Evolutionary conservation across 2,888 invertebrate genomes (phyloP).

Genomic region (Ichneumoninae sp.): DNA sequence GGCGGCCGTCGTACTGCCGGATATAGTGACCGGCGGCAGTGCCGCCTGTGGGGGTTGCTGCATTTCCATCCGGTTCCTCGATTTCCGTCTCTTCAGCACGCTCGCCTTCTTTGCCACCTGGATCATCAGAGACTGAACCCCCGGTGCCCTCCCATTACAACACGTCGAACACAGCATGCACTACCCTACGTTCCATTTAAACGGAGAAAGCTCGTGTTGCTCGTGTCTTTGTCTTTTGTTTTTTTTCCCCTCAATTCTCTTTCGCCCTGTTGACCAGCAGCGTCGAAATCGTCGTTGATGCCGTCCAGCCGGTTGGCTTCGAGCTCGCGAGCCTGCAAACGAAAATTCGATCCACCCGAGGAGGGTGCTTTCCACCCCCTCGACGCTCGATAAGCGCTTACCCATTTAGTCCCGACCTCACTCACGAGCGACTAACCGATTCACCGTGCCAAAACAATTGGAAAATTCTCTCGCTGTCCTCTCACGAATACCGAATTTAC

Average conservation of each 20-base stretch:
- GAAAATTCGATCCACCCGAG: slow-evolving; percentile 54
- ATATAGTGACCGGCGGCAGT: slow-evolving; percentile 73
- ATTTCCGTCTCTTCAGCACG: slow-evolving; percentile 89
- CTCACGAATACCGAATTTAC: background rate
- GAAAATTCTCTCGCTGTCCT: slow-evolving; percentile 31
- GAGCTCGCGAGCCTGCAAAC: slow-evolving; percentile 48
- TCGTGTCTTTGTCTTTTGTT: background rate
- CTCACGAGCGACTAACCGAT: slow-evolving; percentile 25
- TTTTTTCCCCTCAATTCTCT: slow-evolving; percentile 7
- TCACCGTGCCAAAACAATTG: slow-evolving; percentile 36
- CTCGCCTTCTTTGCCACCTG: slow-evolving; percentile 91
- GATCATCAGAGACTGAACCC: slow-evolving; percentile 89
- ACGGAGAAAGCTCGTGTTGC: slow-evolving; percentile 31
- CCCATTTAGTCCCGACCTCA: slow-evolving; percentile 18
- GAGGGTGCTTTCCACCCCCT: slow-evolving; percentile 57
- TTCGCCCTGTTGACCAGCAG: slow-evolving; percentile 54
- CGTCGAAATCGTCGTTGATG: slow-evolving; percentile 60
- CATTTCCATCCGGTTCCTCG: slow-evolving; percentile 88
- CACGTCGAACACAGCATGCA: slow-evolving; percentile 82
- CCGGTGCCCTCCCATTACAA: slow-evolving; percentile 84
- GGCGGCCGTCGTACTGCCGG: slow-evolving; percentile 71
- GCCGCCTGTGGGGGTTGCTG: slow-evolving; percentile 74
- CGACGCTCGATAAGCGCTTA: slow-evolving; percentile 24
- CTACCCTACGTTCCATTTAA: slow-evolving; percentile 74
- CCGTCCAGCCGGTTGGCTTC: slow-evolving; percentile 15